Evolutionary conservation across 2,888 invertebrate genomes (phyloP), one percentile per base, ranked within the genome.

Genomic region (Sisyra nigra): DNA sequence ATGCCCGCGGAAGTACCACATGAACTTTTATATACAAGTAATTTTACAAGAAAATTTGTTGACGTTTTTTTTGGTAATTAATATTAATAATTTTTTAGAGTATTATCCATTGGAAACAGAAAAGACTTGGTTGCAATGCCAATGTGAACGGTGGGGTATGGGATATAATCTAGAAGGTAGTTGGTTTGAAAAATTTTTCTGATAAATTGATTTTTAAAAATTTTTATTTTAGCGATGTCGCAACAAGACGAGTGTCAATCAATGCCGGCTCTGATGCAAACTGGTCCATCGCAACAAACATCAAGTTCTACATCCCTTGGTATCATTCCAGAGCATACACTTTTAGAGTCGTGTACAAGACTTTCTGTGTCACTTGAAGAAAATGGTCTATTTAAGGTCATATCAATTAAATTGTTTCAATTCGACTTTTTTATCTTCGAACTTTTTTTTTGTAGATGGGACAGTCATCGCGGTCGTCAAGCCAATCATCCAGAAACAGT

Each of bases 241-340:
- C 83, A 84, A 56, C 85, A 85, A 52, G 88, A 89, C 59, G 88
- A 89, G 66, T 86, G 87, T 53, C 87, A 88, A 61, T 88, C 88
- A 45, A 87, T 87, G 55, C 87, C 88, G 39, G 83, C 87, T 41
- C 64, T 88, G 55, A 72, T 80, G 55, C 83, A 84, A 56, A 74
- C 76, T 46, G 76, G 70, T 48, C 76, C 69, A 52, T 54, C 65
- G 11, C 61, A 63, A 52, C 69, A 67, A 51, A 67, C 66, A n/a
- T 74, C 72, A 40, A 71, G 69, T 51, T 68, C 69, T 40, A 69
- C 75, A 45, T 78, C 79, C 2, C 69, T 85, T 48, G 85, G 85
- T 52, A 82, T 86, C 63, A 87, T 87, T 50, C 85, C 86, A 13
- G 87, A 87, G 62, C 86, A 87, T 59, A 83, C 82, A 47, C 70